Evolutionary conservation across 2,888 invertebrate genomes (phyloP), one percentile per base, ranked within the genome.

Genomic region (Brenthis hecate): DNA sequence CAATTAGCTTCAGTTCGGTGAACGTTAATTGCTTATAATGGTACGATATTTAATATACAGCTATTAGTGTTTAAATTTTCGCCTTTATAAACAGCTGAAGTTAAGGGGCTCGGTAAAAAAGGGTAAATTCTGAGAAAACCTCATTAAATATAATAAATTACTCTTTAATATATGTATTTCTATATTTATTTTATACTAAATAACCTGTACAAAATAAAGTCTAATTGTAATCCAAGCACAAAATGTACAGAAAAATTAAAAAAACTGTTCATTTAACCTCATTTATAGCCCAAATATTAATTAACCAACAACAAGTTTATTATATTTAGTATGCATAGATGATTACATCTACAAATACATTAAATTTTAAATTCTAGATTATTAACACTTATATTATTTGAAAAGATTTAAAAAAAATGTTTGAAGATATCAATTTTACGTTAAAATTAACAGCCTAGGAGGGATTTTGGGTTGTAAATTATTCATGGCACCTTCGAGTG

Each of bases 21-120:
- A 79, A 75, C 80, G 73, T 84, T 88, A 88, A 89, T 89, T 86
- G 84, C 79, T 77, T 75, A 76, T 84, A 85, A 86, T 85, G 82
- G 84, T 77, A 72, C 78, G 85, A 84, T 85, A 86, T 87, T 86
- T 85, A 85, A 88, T 88, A 85, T 84, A 77, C 72, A 73, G 72
- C 72, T 75, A 73, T 75, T 76, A 74, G 63, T 64, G 76, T 74
- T 80, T 75, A 83, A 85, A 88, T 86, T 85, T 82, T 77, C 76
- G 82, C 77, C 76, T 85, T 83, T 87, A 87, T 82, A 86, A 87
- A 85, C 83, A 85, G 66, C 54, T 51, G 54, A 60, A 50, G 60
- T 48, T 50, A n/a, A 16, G 13, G 2, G n/a, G n/a, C 19, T 14
- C 14, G 16, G 43, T 62, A 58, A 23, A 23, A 61, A 13, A 28